phyloP scores from a whole-genome alignment of 2,888 invertebrate genomes.

The Lepidocyrtinus sp. region DNA sequence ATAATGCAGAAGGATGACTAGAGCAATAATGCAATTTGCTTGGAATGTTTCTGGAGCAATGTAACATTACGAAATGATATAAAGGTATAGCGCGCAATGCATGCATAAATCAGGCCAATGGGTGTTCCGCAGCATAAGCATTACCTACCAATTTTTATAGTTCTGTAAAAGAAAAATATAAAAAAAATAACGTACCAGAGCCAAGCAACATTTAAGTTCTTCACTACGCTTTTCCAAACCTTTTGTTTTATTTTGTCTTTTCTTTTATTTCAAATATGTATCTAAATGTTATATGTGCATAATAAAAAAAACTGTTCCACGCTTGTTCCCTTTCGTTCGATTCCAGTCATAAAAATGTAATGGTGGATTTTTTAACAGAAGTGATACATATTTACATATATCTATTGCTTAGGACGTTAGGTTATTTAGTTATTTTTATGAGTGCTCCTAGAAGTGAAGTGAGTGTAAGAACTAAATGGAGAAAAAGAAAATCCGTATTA shows the following conservation, averaged over 20 bases:
- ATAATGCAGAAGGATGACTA: not conserved
- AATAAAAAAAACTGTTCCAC: not conserved
- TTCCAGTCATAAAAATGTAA: not conserved
- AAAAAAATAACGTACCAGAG: no score
- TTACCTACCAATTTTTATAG: not conserved
- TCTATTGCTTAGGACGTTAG: no score
- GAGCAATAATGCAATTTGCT: not conserved
- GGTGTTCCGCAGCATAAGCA: constrained; percentile 28
- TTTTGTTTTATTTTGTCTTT: not conserved
- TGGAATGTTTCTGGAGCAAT: not conserved
- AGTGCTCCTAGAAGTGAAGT: not conserved
- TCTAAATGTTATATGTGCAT: not conserved
- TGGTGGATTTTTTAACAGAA: no score
- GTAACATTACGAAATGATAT: not conserved
- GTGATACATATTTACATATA: no score
- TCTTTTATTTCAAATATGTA: not conserved
- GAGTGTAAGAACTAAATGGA: not conserved
- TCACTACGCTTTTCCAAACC: not conserved
- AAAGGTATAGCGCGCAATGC: not conserved
- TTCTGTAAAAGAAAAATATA: no score
- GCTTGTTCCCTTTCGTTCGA: not conserved
- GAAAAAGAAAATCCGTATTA: not conserved
- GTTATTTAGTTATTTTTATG: no score
- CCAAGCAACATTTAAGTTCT: not conserved
- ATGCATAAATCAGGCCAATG: constrained; percentile 43